Evolutionary conservation across 2,888 invertebrate species (phyloP).

Genomic region (Kuschelorhynchus macadamiae): DNA sequence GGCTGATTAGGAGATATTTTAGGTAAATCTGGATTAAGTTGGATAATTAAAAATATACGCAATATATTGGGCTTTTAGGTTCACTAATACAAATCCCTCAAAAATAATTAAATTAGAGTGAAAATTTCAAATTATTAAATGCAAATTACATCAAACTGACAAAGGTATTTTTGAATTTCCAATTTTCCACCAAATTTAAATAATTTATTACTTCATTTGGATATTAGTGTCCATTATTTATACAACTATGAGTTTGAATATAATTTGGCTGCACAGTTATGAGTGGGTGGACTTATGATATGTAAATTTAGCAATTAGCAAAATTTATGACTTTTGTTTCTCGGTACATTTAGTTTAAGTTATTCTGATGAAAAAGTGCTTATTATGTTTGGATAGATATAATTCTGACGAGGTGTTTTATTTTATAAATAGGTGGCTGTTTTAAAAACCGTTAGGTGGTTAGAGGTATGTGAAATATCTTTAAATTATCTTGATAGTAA

Average conservation of each 20-base stretch:
- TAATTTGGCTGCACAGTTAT: constrained; percentile 8
- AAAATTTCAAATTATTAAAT: constrained; percentile 20
- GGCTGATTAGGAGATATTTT: too few species aligned
- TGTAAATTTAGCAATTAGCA: constrained; percentile 14
- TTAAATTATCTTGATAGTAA: too few species aligned
- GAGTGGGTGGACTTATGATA: constrained; percentile 11
- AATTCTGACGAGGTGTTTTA: too few species aligned
- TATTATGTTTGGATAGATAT: too few species aligned
- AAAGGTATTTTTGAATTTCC: constrained; percentile 12
- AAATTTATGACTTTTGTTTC: constrained; percentile 17
- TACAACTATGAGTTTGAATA: constrained; percentile 8
- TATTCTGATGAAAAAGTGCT: too few species aligned
- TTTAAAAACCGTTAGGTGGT: too few species aligned
- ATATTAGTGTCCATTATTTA: constrained; percentile 29
- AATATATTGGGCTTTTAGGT: too few species aligned
- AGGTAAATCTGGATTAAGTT: too few species aligned
- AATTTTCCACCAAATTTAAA: constrained; percentile 25
- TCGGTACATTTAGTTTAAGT: too few species aligned
- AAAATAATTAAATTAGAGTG: constrained; percentile 12
- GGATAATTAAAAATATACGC: too few species aligned
- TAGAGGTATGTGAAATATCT: too few species aligned
- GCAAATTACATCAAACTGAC: constrained; percentile 19
- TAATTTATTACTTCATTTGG: constrained; percentile 26
- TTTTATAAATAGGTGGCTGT: too few species aligned
- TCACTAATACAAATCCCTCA: constrained; percentile 2